Base-by-base conservation (phyloP, 2,797 vertebrate species). In the Sebastolobus alascanus region DNA sequence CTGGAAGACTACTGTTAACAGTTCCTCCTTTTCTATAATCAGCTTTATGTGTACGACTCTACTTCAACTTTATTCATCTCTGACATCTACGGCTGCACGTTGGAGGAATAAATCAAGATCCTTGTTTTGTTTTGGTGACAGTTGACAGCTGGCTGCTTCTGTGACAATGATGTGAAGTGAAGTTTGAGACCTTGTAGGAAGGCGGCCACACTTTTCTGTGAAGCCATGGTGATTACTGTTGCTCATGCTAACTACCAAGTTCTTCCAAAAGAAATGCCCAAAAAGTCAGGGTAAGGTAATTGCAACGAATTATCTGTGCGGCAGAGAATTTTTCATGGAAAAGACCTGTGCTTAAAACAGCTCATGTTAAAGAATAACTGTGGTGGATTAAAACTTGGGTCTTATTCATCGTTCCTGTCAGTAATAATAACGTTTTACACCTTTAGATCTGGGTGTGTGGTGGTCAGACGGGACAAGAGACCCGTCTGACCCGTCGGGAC, bases 1-100 rank as follows among this genome's bases (percentile, higher is more conserved):
- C 60, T 16, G 18, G 27, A 56, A 50, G 56, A 70, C 84, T 60
- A 65, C 86, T 73, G 75, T 79, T 50, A 71, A 59, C 73, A 22
- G 12, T 60, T 75, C 25, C 54, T n/a, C 35, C 2, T 22, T 64
- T 59, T 59, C 33, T 65, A 73, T 79, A 68, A 56, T 37, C 58
- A 4, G 46, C 68, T 78, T 5, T 20, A 50, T 67, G 52, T 58
- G 38, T 5, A 25, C 27, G 8, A 6, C 64, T 71, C 8, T 8
- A 3, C 65, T 61, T 56, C 61, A 52, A 61, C 55, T 69, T 33
- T 25, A 25, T 38, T 68, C 52, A 22, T 61, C 50, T 55, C 43
- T 14, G 22, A 8, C 64, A 56, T 50, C 31, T 46, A 18, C 59
- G 46, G 65, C 55, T 58, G 68, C 67, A 33, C 10, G 2, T 1